Evolutionary conservation across 2,797 vertebrate species (phyloP).

Genomic region (Alauda arvensis): DNA sequence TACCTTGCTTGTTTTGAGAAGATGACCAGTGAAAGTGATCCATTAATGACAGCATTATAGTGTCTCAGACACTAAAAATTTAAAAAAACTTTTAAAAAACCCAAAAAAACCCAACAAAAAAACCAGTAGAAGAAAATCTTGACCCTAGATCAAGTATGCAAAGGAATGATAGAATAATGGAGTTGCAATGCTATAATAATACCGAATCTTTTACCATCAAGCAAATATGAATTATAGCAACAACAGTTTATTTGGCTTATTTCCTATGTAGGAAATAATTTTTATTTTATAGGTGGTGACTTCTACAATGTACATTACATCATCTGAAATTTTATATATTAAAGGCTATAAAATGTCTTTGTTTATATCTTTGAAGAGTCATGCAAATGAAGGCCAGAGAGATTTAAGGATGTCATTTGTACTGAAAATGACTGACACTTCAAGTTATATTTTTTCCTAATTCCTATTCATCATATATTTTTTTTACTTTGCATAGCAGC

Average conservation of each 20-base stretch:
- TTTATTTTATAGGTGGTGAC: not conserved
- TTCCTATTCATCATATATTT: not conserved
- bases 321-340: not conserved
- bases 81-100: fast-evolving
- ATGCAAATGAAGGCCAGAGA: not conserved
- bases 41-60: not conserved
- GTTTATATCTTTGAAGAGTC: not conserved
- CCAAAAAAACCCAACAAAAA: fast-evolving
- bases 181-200: not conserved
- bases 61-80: not conserved
- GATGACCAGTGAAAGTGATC: fast-evolving
- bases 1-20: not conserved
- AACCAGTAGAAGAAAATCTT: not conserved
- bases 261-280: not conserved
- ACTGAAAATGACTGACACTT: not conserved
- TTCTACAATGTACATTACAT: not conserved
- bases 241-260: not conserved
- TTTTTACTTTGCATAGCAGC: not conserved
- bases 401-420: not conserved
- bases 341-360: not conserved
- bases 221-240: not conserved
- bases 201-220: not conserved
- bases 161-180: not conserved
- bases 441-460: not conserved
- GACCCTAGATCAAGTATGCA: not conserved